Conservation (phyloP, 2,888 invertebrate genomes). For the Oligia latruncula region DNA sequence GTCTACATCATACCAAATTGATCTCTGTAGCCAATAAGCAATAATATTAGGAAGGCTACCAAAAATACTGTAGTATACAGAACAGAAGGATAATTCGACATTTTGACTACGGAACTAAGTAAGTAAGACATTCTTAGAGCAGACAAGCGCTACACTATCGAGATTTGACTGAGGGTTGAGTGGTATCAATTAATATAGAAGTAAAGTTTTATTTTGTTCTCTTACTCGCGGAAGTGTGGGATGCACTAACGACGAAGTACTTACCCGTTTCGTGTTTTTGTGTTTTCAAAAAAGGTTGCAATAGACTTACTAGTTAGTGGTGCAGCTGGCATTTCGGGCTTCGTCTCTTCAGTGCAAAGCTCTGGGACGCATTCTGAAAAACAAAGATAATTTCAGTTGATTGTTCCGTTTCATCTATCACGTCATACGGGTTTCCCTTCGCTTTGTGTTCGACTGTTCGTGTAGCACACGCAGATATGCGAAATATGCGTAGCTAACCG, state of each 20-base stretch:
- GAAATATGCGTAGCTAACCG: not conserved
- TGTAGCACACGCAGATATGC: not conserved
- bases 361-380: constrained; percentile 82
- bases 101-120: not conserved
- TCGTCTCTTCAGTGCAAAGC: constrained; percentile 77
- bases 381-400: constrained; percentile 1
- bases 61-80: not conserved
- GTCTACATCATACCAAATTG: constrained; percentile 6
- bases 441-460: not conserved
- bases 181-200: constrained; percentile 34
- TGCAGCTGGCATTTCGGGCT: constrained; percentile 73
- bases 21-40: not conserved
- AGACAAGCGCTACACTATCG: constrained; percentile 7
- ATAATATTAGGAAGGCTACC: not conserved
- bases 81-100: no score
- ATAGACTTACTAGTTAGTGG: constrained; percentile 80
- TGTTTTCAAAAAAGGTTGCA: constrained; percentile 6
- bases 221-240: not conserved
- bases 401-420: constrained; percentile 1
- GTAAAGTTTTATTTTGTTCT: constrained; percentile 39
- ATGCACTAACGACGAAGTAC: not conserved
- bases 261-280: not conserved
- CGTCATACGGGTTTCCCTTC: not conserved
- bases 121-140: not conserved
- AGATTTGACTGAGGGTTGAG: constrained; percentile 32